Evolutionary conservation across 1,140 invertebrate genomes (phyloP).

Genomic region (Heliothis virescens): DNA sequence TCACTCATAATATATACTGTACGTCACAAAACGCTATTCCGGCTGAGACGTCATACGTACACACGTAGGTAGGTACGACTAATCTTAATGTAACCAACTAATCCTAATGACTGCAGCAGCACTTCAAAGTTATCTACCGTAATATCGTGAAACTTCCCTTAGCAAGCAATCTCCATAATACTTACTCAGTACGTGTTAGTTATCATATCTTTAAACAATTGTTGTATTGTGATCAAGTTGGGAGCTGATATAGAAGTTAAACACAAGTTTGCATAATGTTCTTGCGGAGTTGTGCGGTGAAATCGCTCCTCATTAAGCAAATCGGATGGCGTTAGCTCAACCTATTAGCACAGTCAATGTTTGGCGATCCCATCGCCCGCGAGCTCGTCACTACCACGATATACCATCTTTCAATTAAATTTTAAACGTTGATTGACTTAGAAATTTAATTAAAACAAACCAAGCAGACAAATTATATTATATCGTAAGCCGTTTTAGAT

Average conservation of each 20-base stretch:
- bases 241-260: constrained; percentile 79
- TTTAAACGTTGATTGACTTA: constrained; percentile 51
- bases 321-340: constrained; percentile 78
- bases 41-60: background rate
- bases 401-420: constrained; percentile 54
- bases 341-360: constrained; percentile 83
- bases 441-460: constrained; percentile 44
- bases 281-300: constrained; percentile 65
- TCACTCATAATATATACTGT: background rate
- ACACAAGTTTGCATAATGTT: constrained; percentile 83
- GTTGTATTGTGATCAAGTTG: constrained; percentile 78
- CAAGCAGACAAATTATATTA: constrained; percentile 29
- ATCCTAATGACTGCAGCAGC: constrained; percentile 37
- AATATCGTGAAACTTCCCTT: constrained; percentile 40
- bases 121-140: constrained; percentile 39
- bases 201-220: constrained; percentile 69
- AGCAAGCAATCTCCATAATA: constrained; percentile 39
- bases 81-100: constrained; percentile 31
- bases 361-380: constrained; percentile 74
- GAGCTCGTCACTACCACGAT: constrained; percentile 62
- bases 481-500: constrained; percentile 32
- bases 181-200: constrained; percentile 45
- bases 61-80: constrained; percentile 5
- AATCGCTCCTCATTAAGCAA: constrained; percentile 83
- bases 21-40: background rate